Base-by-base conservation (phyloP, 2,113 vertebrate genomes). In the Apodemus speciosus region DNA sequence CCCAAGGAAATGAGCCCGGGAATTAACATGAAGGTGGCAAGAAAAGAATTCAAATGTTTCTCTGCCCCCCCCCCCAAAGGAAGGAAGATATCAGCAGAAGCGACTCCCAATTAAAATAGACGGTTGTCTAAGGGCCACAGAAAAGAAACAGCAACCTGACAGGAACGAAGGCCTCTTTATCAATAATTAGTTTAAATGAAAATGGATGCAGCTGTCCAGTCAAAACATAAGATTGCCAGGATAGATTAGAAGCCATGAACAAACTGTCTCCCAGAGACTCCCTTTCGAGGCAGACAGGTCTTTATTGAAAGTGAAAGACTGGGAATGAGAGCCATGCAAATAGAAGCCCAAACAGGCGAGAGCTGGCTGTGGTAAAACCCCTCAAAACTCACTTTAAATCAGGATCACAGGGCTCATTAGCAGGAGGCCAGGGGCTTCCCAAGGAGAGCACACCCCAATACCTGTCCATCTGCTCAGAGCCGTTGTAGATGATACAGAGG, bases 121-220 rank as follows among this genome's bases (percentile, higher is more conserved):
- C 40, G 30, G 38, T 43, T 83, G 38, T 60, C 58, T 46, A 32
- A 75, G 51, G 25, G 27, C 68, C 85, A 64, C 30, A 71, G 30
- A 89, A 69, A 81, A 81, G 3, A 91, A 76, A 92, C 0, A 90
- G 8, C 66, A 79, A 94, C 68, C 76, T 30, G 77, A 46, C 30
- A 51, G 38, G 73, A 85, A n/a, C 58, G 73, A 73, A 72, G 56
- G 4, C 27, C 18, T 30, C 30, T n/a, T 85, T 85, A 56, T 75
- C 43, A 85, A 27, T 90, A 85, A 92, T 93, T 83, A 72, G 62
- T 72, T 92, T 64, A 94, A 69, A 80, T 89, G n/a, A 71, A 91
- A 94, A 71, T 51, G 15, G 35, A 85, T 91, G 68, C 68, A 77
- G 86, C 21, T 46, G 11, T 89, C 9, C 18, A 84, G 32, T 43